Base-by-base conservation (phyloP, 2,113 vertebrate genomes). In the Brachionichthys hirsutus region DNA sequence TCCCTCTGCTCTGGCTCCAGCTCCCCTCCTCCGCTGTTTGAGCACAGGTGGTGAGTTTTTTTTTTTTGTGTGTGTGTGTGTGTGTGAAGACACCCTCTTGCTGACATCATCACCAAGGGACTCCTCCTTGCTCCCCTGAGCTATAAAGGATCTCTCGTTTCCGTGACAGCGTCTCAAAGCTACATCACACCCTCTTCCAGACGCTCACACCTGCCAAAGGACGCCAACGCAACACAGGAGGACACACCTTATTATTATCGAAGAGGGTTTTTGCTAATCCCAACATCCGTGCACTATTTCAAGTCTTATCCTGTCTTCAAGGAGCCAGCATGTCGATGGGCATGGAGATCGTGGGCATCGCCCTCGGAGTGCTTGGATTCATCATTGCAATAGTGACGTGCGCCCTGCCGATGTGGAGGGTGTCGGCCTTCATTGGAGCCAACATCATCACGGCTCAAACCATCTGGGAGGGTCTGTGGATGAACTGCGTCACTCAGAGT, bases 391-490 rank as follows among this genome's bases (percentile, higher is more conserved):
- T 92, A 2, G 64, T 93, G 17, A 44, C 85, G 6, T 92, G 90
- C 6, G 89, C 85, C n/a, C 57, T 93, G 64, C 92, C 92, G 0
- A 90, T 91, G 90, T 93, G 92, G 92, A 89, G 0, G 54, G 88
- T 91, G 50, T 46, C 81, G 0, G 92, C 92, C 3, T 93, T 92
- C 53, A 41, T 93, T 8, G 91, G 91, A 0, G 80, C 89, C 62
- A 92, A 92, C 84, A 93, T 93, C 3, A 45, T 92, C 66, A 92
- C 91, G 0, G 82, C 92, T 9, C 92, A 92, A 76, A 36, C 46
- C 64, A 89, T 89, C 75, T 87, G 82, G 89, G 88, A 93, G 41
- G 92, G 92, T 17, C 60, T 93, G 19, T 93, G 92, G 92, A 93
- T 93, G 92, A 90, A 52, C 49, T 93, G 92, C 41, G 89, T 92